Evolutionary conservation across 1,140 invertebrate species (phyloP).

Genomic region (Meloidogyne hapla): DNA sequence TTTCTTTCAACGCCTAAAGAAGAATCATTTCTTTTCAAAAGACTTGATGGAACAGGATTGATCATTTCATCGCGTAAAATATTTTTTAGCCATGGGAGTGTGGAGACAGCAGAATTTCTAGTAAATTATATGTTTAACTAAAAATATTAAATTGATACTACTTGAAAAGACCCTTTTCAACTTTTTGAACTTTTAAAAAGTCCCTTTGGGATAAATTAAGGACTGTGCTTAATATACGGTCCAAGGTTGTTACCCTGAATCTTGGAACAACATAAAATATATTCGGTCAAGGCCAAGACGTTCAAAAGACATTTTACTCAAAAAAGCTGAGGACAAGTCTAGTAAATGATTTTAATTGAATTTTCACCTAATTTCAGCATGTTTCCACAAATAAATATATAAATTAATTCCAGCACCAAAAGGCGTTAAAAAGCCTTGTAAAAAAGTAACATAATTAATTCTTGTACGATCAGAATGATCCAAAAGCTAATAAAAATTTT

Average conservation of each 20-base stretch:
- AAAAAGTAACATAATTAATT: slow-evolving; percentile 12
- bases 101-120: slow-evolving; percentile 1
- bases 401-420: slow-evolving; percentile 15
- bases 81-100: neutral
- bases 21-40: neutral
- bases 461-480: slow-evolving; percentile 6
- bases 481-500: neutral
- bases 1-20: neutral
- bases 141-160: too few relatives aligned
- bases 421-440: slow-evolving; percentile 13
- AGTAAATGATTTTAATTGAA: too few relatives aligned
- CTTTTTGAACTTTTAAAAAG: too few relatives aligned
- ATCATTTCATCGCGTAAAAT: neutral
- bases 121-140: too few relatives aligned
- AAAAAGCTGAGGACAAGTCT: too few relatives aligned
- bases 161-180: too few relatives aligned
- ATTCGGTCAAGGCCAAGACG: too few relatives aligned
- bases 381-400: slow-evolving; percentile 18
- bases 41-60: neutral
- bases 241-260: too few relatives aligned
- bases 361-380: slow-evolving; percentile 13
- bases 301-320: too few relatives aligned
- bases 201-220: too few relatives aligned
- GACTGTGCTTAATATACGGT: too few relatives aligned
- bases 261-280: too few relatives aligned